Evolutionary conservation across 2,113 vertebrate genomes (phyloP).

Genomic region (Rhea americana): DNA sequence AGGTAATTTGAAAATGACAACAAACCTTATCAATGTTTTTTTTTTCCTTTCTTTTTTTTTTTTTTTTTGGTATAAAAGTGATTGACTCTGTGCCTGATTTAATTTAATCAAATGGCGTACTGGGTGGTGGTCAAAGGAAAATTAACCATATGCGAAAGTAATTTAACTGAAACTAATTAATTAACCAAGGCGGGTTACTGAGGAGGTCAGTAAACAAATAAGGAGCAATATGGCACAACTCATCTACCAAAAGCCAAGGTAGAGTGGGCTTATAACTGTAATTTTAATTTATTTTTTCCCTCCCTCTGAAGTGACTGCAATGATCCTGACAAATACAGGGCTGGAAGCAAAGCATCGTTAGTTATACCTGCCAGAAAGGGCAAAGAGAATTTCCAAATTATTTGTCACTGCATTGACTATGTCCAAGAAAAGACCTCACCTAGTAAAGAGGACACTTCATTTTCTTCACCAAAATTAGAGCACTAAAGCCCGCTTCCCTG

Average conservation of each 20-base stretch:
- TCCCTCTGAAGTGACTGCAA: neutral
- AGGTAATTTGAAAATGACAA: conserved; percentile 21
- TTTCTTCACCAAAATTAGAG: neutral
- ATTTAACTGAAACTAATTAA: conserved; percentile 57
- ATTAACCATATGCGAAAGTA: conserved; percentile 38
- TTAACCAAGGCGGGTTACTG: conserved; percentile 13
- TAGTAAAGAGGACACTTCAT: neutral
- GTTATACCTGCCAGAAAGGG: neutral
- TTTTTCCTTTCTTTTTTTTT: neutral
- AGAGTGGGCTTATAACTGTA: neutral
- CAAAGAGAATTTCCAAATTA: neutral
- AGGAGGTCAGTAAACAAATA: conserved; percentile 46
- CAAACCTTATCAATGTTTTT: neutral
- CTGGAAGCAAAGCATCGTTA: neutral
- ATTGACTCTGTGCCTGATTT: neutral
- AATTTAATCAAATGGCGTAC: conserved; percentile 9
- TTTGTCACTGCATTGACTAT: neutral
- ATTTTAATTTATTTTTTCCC: neutral
- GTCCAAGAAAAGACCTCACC: neutral
- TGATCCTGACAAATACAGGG: neutral
- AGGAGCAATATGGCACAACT: neutral
- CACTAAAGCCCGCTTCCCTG: neutral
- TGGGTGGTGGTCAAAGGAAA: neutral
- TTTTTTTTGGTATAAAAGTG: neutral
- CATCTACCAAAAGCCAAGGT: neutral